phyloP scores from a whole-genome alignment of 2,113 vertebrate genomes.

The Brachyistius frenatus region DNA sequence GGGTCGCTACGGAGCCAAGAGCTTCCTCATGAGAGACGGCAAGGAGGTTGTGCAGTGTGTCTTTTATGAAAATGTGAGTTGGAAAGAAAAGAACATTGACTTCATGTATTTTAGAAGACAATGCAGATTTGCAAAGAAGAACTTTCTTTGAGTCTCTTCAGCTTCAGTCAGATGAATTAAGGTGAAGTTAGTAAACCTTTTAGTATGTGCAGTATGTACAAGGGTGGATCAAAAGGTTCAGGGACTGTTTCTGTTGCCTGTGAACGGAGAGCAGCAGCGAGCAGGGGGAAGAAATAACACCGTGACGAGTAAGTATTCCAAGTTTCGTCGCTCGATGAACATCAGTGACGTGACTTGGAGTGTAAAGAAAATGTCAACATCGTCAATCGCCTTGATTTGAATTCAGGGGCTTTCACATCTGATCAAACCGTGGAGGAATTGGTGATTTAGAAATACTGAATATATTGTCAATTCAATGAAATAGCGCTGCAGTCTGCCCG shows the following conservation, averaged over 20 bases:
- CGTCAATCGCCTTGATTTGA: no score
- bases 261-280: no score
- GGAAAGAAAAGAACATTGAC: not conserved
- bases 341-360: no score
- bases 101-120: not conserved
- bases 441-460: not conserved
- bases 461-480: not conserved
- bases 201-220: no score
- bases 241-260: no score
- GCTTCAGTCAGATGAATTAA: no score
- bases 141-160: not conserved
- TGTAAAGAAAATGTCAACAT: no score
- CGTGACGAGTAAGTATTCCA: no score
- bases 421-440: not conserved
- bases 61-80: conserved; percentile 96
- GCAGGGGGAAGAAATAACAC: no score
- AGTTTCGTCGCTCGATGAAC: no score
- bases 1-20: conserved; percentile 89
- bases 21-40: conserved; percentile 92
- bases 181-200: no score
- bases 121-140: not conserved
- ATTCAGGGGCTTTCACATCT: not conserved
- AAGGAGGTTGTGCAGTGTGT: conserved; percentile 89
- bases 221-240: no score
- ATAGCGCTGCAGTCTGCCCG: not conserved